Base-by-base conservation (phyloP, 2,797 vertebrate genomes). In the Notolepis coatsorum region DNA sequence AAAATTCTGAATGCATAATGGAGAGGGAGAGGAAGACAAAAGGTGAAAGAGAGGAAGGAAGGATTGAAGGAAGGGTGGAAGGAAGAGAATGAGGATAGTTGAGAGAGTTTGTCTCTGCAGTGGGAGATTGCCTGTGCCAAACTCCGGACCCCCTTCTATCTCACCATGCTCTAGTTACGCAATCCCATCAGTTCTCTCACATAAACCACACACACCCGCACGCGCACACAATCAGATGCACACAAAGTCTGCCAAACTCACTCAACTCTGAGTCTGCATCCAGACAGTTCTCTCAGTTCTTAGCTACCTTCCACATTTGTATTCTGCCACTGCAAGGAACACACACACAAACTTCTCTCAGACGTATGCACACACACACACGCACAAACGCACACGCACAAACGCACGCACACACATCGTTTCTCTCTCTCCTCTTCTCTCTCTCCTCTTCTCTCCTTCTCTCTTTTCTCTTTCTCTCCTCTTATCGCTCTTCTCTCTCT, bases 231-330 rank as follows among this genome's bases (percentile, higher is more conserved):
- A 13, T 4, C 39, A 27, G 27, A 43, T 12, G 3, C 39, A 52
- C 31, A 15, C 15, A 62, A 54, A 65, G 47, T 71, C 71, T 62
- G 65, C 53, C 65, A 55, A 81, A 79, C 75, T 81, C 23, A 30
- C 10, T 58, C 38, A 58, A 47, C 43, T 48, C 76, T 62, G 68
- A 71, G 68, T 87, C 82, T 84, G 79, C 77, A 88, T 88, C 79
- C 43, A 89, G 73, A 73, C 66, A 55, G 75, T 81, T 77, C 65
- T 76, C 69, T 82, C 77, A 71, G 87, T 73, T 76, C 67, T 49
- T 13, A 69, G 79, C 77, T 68, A 65, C 75, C 74, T 83, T 65
- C 75, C 75, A 71, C 84, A 91, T 91, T 89, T 89, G 85, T 91
- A 90, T 91, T 89, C 88, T 77, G 78, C 68, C 77, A 63, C 68